These are phyloP conservation scores for Trinectes maculatus DNA, from an alignment of 2,113 vertebrate genomes.

Conservation along the genomic window DNA sequence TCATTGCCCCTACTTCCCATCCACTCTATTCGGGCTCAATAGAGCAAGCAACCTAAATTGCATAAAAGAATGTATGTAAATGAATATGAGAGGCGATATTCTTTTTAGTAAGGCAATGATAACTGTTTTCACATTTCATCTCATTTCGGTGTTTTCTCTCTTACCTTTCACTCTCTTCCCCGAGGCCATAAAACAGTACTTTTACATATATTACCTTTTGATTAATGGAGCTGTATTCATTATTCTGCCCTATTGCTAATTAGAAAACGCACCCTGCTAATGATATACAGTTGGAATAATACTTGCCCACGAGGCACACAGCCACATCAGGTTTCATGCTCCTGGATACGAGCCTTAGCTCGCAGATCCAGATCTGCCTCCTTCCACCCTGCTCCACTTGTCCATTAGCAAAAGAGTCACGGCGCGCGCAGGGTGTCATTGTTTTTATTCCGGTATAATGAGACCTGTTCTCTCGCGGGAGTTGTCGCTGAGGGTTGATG, in stretches of 20 bases:
- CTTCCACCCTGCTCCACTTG: slow-evolving; percentile 19
- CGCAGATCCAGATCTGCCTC: slow-evolving; percentile 54
- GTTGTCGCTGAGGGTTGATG: slow-evolving; percentile 69
- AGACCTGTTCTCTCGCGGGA: slow-evolving; percentile 71
- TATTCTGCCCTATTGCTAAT: slow-evolving; percentile 87
- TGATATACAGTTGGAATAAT: slow-evolving; percentile 86
- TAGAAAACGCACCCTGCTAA: slow-evolving; percentile 83
- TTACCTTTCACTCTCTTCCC: slow-evolving; percentile 79
- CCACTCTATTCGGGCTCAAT: slow-evolving; percentile 49
- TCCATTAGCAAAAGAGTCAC: slow-evolving; percentile 78
- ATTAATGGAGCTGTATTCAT: slow-evolving; percentile 88
- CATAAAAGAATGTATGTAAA: slow-evolving; percentile 78
- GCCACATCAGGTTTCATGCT: slow-evolving; percentile 75
- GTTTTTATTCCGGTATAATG: slow-evolving; percentile 74
- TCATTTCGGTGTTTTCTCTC: slow-evolving; percentile 76
- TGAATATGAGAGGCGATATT: slow-evolving; percentile 75
- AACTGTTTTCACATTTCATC: slow-evolving; percentile 78
- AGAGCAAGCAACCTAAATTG: slow-evolving; percentile 71
- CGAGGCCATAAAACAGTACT: slow-evolving; percentile 82
- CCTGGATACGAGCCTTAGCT: slow-evolving; percentile 49
- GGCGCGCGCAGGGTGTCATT: slow-evolving; percentile 65
- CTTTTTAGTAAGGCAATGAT: slow-evolving; percentile 58
- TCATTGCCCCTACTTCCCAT: slow-evolving; percentile 49
- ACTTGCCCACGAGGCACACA: slow-evolving; percentile 83
- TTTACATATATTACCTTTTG: slow-evolving; percentile 90